Conservation (phyloP, 2,888 invertebrate genomes). For the Epirrhoe alternata region DNA sequence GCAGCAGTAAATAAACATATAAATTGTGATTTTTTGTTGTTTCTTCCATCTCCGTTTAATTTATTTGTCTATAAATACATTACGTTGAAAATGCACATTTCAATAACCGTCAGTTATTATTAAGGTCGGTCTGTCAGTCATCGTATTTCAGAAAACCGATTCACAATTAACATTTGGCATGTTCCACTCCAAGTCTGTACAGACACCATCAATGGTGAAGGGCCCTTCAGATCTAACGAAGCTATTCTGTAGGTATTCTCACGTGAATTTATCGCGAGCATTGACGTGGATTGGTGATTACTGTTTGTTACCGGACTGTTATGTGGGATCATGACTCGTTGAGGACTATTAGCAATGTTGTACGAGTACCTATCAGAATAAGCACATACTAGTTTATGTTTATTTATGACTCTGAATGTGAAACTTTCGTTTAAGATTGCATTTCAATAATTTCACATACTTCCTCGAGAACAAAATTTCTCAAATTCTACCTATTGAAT, state of each 20-base stretch:
- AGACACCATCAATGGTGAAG: slow-evolving; percentile 72
- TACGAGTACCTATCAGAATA: not conserved
- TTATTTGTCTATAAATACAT: too few relatives aligned
- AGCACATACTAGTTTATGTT: not conserved
- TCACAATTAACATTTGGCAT: slow-evolving; percentile 51
- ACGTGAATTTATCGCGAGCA: slow-evolving; percentile 69
- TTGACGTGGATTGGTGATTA: slow-evolving; percentile 41
- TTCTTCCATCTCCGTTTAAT: too few relatives aligned
- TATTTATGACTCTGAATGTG: too few relatives aligned
- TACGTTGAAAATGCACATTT: too few relatives aligned
- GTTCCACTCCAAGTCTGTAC: slow-evolving; percentile 54
- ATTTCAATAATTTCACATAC: too few relatives aligned
- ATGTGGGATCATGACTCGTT: slow-evolving; percentile 18
- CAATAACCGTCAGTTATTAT: not conserved
- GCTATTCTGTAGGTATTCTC: slow-evolving; percentile 80
- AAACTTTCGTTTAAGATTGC: too few relatives aligned
- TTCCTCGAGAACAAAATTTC: too few relatives aligned
- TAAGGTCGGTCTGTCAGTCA: not conserved
- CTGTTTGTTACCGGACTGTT: slow-evolving; percentile 27
- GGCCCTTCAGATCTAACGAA: slow-evolving; percentile 81
- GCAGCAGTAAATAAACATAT: too few relatives aligned
- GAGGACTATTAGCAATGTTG: not conserved
- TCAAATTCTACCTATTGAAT: too few relatives aligned
- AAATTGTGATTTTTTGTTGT: too few relatives aligned
- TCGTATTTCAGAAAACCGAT: not conserved